Conservation (phyloP, 2,888 invertebrate genomes). For the Hypolimnas misippus region DNA sequence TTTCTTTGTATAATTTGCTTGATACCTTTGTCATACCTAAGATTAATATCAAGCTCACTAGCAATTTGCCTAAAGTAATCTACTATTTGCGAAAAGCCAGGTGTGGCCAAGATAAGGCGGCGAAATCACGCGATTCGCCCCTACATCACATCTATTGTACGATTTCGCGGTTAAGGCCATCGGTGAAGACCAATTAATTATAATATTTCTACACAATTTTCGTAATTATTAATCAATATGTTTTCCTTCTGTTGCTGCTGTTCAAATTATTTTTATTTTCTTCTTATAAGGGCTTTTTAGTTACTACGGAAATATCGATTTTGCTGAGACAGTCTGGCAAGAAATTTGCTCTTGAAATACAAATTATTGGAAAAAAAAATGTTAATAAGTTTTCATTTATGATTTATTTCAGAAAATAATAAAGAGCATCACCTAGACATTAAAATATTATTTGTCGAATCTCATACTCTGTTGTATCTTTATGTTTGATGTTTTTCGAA, state of each 20-base stretch:
- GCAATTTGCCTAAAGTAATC: slow-evolving; percentile 29
- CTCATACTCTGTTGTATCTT: too few relatives aligned
- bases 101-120: slow-evolving; percentile 61
- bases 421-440: too few relatives aligned
- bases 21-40: slow-evolving; percentile 3
- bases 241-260: not conserved
- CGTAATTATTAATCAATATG: not conserved
- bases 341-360: too few relatives aligned
- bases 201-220: not conserved
- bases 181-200: slow-evolving; percentile 9
- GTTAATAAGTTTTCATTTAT: too few relatives aligned
- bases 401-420: too few relatives aligned
- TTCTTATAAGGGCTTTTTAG: too few relatives aligned
- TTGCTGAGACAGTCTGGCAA: too few relatives aligned
- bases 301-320: too few relatives aligned
- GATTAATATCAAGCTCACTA: slow-evolving; percentile 27
- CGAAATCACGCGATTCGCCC: slow-evolving; percentile 59
- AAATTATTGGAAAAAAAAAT: too few relatives aligned
- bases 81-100: slow-evolving; percentile 47
- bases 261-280: not conserved
- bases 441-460: too few relatives aligned
- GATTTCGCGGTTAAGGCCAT: slow-evolving; percentile 34
- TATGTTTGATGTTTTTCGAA: too few relatives aligned
- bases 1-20: too few relatives aligned
- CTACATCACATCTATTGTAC: slow-evolving; percentile 57